phyloP scores from a whole-genome alignment of 2,113 vertebrate genomes.

The Eulemur rufifrons region DNA sequence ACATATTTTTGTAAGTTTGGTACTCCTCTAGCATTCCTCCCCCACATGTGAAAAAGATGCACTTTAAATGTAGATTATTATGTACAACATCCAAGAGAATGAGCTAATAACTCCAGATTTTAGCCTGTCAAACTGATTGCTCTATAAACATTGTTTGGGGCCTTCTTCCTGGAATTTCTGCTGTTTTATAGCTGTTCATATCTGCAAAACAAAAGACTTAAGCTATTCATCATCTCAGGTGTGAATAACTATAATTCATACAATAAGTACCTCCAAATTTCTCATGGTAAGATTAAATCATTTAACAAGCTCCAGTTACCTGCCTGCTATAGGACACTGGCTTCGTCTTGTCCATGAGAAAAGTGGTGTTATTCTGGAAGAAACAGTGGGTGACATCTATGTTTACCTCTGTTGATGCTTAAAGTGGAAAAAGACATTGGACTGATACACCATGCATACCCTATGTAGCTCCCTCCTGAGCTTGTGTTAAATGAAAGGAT shows the following conservation, averaged over 20 bases:
- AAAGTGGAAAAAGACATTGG: neutral
- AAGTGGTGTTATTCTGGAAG: neutral
- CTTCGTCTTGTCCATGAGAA: fast-evolving
- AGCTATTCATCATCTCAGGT: neutral
- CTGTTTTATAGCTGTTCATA: neutral
- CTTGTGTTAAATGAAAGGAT: neutral
- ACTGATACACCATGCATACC: fast-evolving
- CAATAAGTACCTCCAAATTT: neutral
- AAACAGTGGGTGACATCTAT: neutral
- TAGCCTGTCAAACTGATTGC: conserved; percentile 71
- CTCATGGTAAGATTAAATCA: neutral
- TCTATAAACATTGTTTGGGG: conserved; percentile 32
- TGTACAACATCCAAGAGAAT: conserved; percentile 76
- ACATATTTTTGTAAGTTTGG: conserved; percentile 70
- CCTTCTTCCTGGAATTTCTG: neutral
- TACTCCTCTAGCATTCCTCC: conserved; percentile 46
- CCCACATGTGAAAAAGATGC: neutral
- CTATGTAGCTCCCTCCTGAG: neutral
- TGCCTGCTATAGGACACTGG: neutral
- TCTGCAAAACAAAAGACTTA: neutral
- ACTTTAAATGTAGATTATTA: conserved; percentile 55
- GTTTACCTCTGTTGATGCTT: neutral
- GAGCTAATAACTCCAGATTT: conserved; percentile 54
- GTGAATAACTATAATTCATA: neutral
- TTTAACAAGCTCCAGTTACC: neutral